These are phyloP conservation scores for Turdus rufiventris DNA, from an alignment of 2,113 vertebrate species.

Conservation along the genomic window DNA sequence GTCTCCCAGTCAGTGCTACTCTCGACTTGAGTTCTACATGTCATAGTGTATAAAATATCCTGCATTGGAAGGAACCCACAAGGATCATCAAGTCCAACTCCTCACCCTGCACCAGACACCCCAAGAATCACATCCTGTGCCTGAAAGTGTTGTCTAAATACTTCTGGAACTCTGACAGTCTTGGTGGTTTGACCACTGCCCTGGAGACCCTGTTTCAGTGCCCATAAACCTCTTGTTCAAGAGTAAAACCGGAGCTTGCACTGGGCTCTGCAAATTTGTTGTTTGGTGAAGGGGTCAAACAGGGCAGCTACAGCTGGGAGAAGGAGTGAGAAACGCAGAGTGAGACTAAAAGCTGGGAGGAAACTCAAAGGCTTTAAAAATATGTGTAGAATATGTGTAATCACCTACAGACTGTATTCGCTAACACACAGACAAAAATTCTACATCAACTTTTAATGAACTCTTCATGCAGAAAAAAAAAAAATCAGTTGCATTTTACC, in stretches of 20 bases:
- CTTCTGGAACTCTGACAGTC: background rate
- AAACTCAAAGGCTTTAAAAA: background rate
- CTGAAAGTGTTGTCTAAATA: background rate
- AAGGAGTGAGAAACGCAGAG: background rate
- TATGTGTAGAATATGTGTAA: rapidly evolving
- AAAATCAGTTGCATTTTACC: background rate
- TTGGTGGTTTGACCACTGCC: background rate
- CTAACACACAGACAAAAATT: background rate
- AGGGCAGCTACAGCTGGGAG: background rate
- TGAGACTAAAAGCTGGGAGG: background rate
- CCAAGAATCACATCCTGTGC: background rate
- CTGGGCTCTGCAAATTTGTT: background rate
- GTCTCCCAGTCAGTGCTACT: background rate
- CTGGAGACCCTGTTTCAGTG: background rate
- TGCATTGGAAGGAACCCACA: background rate
- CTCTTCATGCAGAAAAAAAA: background rate
- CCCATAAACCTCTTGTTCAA: background rate
- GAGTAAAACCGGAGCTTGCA: background rate
- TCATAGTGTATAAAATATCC: background rate
- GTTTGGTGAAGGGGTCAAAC: background rate
- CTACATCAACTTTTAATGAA: background rate
- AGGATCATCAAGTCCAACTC: background rate
- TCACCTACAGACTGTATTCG: background rate
- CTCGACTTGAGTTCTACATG: background rate
- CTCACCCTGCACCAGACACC: background rate